Conservation (phyloP, 2,797 vertebrate genomes). For the Clarias laeviceps region DNA sequence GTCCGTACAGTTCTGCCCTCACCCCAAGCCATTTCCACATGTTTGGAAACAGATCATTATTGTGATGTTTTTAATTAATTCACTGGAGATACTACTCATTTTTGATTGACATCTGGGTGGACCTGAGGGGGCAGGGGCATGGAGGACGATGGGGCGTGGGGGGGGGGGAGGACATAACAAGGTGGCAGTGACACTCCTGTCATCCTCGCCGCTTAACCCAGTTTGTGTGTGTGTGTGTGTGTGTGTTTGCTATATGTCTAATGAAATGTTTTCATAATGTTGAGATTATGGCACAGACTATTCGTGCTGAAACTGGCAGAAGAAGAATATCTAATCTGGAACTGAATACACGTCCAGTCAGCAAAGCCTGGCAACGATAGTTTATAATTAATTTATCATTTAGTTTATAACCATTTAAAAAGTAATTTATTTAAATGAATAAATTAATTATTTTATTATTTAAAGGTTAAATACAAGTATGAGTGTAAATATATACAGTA, state of each 20-base stretch:
- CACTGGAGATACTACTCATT: conserved; percentile 24
- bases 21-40: too few relatives aligned
- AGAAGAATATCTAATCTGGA: conserved; percentile 63
- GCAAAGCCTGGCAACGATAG: neutral
- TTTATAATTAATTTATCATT: too few relatives aligned
- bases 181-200: neutral
- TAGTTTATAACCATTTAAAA: too few relatives aligned
- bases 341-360: neutral
- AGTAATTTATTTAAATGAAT: neutral
- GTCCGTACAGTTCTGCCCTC: too few relatives aligned
- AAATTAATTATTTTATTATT: neutral
- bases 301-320: conserved; percentile 68
- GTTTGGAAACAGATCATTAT: neutral
- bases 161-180: conserved; percentile 28
- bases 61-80: conserved; percentile 42
- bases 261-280: conserved; percentile 66
- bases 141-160: conserved; percentile 14
- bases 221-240: conserved; percentile 42
- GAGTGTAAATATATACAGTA: too few relatives aligned
- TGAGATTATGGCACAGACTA: conserved; percentile 64
- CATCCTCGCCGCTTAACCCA: neutral
- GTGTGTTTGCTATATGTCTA: conserved; percentile 59
- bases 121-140: conserved; percentile 39
- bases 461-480: too few relatives aligned
- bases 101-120: conserved; percentile 57